Percentiles rank a stretch among this genome's conserved stretches.
Conservation (phyloP, 2,888 invertebrate genomes). For the Sminthurides aquaticus region DNA sequence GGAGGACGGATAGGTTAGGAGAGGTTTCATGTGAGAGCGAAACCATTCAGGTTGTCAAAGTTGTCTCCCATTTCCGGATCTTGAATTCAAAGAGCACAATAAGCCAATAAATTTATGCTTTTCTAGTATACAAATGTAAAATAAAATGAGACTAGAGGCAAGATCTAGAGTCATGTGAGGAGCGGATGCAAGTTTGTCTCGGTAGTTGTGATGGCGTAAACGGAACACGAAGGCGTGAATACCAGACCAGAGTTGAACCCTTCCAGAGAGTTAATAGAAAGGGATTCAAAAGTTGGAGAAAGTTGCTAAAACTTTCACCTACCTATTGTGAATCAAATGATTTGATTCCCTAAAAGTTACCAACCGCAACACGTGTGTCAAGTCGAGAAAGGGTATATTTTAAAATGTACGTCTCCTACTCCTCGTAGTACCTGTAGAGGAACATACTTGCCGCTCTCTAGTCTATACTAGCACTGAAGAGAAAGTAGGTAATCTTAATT, state of each 20-base stretch:
- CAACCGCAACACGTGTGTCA: not conserved
- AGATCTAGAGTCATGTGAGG: not conserved
- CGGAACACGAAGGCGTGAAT: too few relatives aligned
- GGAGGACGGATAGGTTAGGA: not conserved
- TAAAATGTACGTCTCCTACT: too few relatives aligned
- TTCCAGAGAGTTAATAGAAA: too few relatives aligned
- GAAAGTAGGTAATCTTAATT: not conserved
- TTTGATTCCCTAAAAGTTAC: not conserved
- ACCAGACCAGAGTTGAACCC: too few relatives aligned
- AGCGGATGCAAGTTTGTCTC: not conserved
- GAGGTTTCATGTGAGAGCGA: not conserved
- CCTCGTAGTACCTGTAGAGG: too few relatives aligned
- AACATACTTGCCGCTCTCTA: too few relatives aligned
- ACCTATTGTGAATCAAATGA: not conserved
- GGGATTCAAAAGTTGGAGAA: not conserved
- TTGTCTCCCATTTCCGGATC: not conserved
- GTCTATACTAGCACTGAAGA: too few relatives aligned
- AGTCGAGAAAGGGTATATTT: too few relatives aligned
- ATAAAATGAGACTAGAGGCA: not conserved
- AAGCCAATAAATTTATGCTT: conserved; percentile 7
- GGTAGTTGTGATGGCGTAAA: too few relatives aligned
- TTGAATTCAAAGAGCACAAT: conserved; percentile 1
- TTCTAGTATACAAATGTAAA: not conserved
- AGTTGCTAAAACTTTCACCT: not conserved
- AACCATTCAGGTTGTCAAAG: not conserved